These are phyloP conservation scores for Beaufortia kweichowensis DNA, from an alignment of 2,113 vertebrate species.

Conservation along the genomic window DNA sequence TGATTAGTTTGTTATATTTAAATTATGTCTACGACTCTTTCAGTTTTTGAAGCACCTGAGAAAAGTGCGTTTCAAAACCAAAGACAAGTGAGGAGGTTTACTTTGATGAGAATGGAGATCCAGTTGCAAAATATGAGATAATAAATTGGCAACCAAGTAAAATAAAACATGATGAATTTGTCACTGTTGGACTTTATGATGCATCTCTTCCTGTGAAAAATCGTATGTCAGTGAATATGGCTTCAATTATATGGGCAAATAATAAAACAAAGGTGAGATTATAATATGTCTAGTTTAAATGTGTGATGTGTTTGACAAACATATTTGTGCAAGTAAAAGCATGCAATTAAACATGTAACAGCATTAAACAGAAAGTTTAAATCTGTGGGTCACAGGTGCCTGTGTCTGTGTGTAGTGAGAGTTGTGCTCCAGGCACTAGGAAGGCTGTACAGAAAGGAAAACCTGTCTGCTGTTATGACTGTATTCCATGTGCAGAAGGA, in stretches of 20 bases:
- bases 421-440: slow-evolving; percentile 66
- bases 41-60: slow-evolving; percentile 66
- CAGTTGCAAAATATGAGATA: slow-evolving; percentile 71
- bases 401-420: slow-evolving; percentile 68
- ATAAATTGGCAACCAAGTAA: slow-evolving; percentile 70
- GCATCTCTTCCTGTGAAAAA: slow-evolving; percentile 58
- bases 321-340: no score
- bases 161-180: slow-evolving; percentile 61
- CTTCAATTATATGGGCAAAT: slow-evolving; percentile 62
- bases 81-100: slow-evolving; percentile 70
- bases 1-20: no score
- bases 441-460: slow-evolving; percentile 73
- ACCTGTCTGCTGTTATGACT: slow-evolving; percentile 73
- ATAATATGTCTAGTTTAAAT: no score
- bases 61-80: slow-evolving; percentile 66
- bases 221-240: slow-evolving; percentile 60
- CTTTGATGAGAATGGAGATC: slow-evolving; percentile 70
- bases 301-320: no score
- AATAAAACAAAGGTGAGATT: slow-evolving; percentile 57
- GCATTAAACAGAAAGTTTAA: background rate
- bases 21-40: background rate
- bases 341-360: no score
- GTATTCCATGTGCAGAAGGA: slow-evolving; percentile 69
- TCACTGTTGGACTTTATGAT: slow-evolving; percentile 69
- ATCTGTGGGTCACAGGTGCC: slow-evolving; percentile 59